phyloP scores from a whole-genome alignment of 2,113 vertebrate genomes.

The Vidua chalybeata region DNA sequence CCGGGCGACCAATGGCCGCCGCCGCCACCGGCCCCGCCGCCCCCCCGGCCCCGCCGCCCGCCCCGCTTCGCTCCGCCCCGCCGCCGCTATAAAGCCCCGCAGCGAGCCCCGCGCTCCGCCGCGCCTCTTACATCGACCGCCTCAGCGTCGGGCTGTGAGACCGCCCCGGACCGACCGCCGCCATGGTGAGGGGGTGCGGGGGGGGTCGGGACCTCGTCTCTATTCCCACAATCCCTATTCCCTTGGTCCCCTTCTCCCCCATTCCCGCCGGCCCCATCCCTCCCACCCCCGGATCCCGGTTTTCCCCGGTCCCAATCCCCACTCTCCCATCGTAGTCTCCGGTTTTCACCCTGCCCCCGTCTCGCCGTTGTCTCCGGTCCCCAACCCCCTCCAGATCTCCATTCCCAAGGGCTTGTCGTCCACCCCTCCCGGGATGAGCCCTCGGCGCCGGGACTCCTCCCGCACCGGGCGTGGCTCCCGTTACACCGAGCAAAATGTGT shows the following conservation, averaged over 20 bases:
- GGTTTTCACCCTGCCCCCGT: neutral
- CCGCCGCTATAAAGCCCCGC: too few relatives aligned
- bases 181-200: constrained; percentile 2
- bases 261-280: neutral
- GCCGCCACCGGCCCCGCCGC: too few relatives aligned
- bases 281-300: neutral
- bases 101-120: too few relatives aligned
- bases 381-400: neutral
- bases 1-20: too few relatives aligned
- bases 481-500: neutral
- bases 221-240: neutral
- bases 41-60: too few relatives aligned
- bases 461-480: neutral
- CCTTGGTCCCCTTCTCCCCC: neutral
- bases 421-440: neutral
- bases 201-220: neutral
- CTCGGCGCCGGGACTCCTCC: neutral
- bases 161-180: neutral
- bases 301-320: neutral
- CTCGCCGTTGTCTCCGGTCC: neutral
- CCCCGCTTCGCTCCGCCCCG: too few relatives aligned
- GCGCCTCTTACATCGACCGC: constrained; percentile 37
- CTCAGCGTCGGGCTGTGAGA: constrained; percentile 45
- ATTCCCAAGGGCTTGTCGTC: neutral
- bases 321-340: neutral